Conservation (phyloP, 2,888 invertebrate species). For the Drosophila paranaensis region DNA sequence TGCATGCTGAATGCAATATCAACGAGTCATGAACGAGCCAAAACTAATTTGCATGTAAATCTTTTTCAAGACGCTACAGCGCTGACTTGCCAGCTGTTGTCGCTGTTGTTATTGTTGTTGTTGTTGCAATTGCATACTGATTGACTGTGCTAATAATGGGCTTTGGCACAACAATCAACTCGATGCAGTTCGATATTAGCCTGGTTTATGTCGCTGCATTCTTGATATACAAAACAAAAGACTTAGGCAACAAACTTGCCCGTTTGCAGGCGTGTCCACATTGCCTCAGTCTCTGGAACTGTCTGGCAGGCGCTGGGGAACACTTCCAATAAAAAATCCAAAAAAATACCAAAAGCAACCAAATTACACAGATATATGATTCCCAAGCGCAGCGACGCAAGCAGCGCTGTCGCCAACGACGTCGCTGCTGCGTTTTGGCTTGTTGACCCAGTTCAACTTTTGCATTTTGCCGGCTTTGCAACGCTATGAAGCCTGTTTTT, state of each 20-base stretch:
- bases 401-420: slow-evolving; percentile 37
- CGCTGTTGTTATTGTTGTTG: slow-evolving; percentile 5
- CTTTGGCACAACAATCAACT: slow-evolving; percentile 24
- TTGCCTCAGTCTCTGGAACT: slow-evolving; percentile 22
- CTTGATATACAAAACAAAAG: slow-evolving; percentile 55
- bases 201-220: slow-evolving; percentile 34
- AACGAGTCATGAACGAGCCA: slow-evolving; percentile 66
- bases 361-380: slow-evolving; percentile 11
- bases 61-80: slow-evolving; percentile 20
- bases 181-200: slow-evolving; percentile 38
- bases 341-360: background rate
- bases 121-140: slow-evolving; percentile 49
- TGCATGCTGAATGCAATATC: slow-evolving; percentile 77
- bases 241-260: slow-evolving; percentile 74
- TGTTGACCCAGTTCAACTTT: slow-evolving; percentile 84
- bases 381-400: slow-evolving; percentile 29
- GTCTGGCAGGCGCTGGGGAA: slow-evolving; percentile 18
- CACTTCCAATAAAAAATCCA: slow-evolving; percentile 7
- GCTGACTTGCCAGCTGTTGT: slow-evolving; percentile 23
- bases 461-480: slow-evolving; percentile 82
- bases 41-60: slow-evolving; percentile 66
- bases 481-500: slow-evolving; percentile 70
- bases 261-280: background rate
- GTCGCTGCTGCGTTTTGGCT: slow-evolving; percentile 74
- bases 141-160: slow-evolving; percentile 43